Base-by-base conservation (phyloP, 2,113 vertebrate genomes). In the Ammospiza nelsoni region DNA sequence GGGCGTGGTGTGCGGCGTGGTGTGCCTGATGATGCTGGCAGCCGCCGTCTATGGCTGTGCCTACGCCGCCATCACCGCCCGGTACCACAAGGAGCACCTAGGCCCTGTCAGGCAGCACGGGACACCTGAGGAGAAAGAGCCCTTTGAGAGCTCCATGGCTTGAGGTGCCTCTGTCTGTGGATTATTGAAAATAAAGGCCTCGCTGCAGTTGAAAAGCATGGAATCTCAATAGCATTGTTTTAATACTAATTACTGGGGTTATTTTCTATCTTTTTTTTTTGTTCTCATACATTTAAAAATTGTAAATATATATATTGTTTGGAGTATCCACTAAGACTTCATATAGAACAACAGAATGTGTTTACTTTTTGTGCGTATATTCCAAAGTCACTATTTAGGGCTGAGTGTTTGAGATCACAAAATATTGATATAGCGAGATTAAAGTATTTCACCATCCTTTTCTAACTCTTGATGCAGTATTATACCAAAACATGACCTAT, bases 11-110 rank as follows among this genome's bases (percentile, higher is more conserved):
- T 99, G 99, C 28, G 99, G 99, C 39, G 97, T 99, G 4, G 98
- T 99, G 79, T 99, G 98, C 74, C 98, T 99, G 75, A 99, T 99
- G 99, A 99, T 99, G 99, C 79, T 99, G 98, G 99, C 97, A 3
- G 99, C 99, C 0, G 98, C 98, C 2, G 97, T 99, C 37, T 99
- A 99, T 0, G 99, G 99, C 48, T 99, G 99, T 16, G 98, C 99
- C 77, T 99, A 99, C 3, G 99, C 99, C 1, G 99, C 99, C 3
- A 97, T 99, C 80, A 98, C 98, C 71, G 99, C 99, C 82, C 98
- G 98, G 68, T 98, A 98, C 96, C 99, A 98, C 58, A 95, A 95
- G 9, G 98, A 98, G 62, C 96, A 97, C 43, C 57, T 96, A 96
- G 96, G 87, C 52, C 96, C 94, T 1, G 89, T 58, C 37, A 84